Evolutionary conservation across 2,888 invertebrate species (phyloP).

Genomic region (Mellilla xanthometata): DNA sequence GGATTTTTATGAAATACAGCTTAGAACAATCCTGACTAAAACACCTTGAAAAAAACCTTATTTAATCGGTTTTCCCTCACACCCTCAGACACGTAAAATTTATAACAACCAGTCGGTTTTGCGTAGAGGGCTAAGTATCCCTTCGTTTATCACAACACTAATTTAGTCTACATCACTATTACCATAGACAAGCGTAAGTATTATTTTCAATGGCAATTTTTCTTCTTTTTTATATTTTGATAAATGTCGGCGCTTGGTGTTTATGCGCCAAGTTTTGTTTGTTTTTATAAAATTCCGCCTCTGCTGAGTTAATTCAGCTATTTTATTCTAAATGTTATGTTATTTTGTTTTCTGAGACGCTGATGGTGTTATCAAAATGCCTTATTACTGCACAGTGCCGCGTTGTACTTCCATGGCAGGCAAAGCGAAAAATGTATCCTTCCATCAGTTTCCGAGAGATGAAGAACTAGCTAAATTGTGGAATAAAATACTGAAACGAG

Average conservation of each 20-base stretch:
- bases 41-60: no score
- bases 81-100: no score
- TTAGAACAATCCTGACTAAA: no score
- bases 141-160: no score
- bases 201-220: conserved; percentile 1
- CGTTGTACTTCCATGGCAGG: conserved; percentile 79
- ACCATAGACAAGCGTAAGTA: no score
- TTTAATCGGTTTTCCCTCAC: no score
- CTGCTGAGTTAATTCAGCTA: conserved; percentile 28
- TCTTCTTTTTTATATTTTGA: conserved; percentile 44
- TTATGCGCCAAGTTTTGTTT: conserved; percentile 73
- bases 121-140: no score
- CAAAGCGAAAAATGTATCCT: conserved; percentile 75
- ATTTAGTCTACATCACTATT: no score
- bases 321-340: conserved; percentile 41
- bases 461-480: conserved; percentile 68
- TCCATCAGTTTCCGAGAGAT: conserved; percentile 75
- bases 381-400: conserved; percentile 78
- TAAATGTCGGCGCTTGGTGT: conserved; percentile 68
- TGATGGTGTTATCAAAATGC: conserved; percentile 61
- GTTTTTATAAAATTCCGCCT: conserved; percentile 53
- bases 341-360: conserved; percentile 41
- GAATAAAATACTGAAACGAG: conserved; percentile 73
- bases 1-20: no score
- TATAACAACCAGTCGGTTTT: no score